Base-by-base conservation (phyloP, 2,888 invertebrate species). In the Xylocampa areola region DNA sequence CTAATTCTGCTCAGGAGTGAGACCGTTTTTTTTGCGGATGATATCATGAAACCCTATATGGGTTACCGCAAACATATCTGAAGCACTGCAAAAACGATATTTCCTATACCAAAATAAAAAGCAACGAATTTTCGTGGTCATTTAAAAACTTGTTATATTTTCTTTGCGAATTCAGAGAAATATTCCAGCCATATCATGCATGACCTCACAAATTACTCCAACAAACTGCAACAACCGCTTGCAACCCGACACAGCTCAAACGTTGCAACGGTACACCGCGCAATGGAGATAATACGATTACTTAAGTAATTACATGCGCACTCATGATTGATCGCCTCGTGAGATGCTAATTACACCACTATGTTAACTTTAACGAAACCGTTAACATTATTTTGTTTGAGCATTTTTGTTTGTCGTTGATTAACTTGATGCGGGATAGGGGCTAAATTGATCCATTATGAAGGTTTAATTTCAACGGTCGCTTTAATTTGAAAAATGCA, bases 221-320 rank as follows among this genome's bases (percentile, higher is more conserved):
- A 7, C n/a, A 10, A 21, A 41, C 10, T 7, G 11, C 10, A 30
- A 35, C 23, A 19, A 10, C 5, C 23, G 17, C 11, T 30, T 49
- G 55, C 48, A 74, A 74, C 13, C 45, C 62, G 54, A 68, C 60
- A 53, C 62, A 44, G 53, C 69, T 47, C 61, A 73, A 74, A 61
- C 52, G 55, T 37, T 66, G 77, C 69, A 73, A 72, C 61, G 63
- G 55, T 73, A 73, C 68, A 69, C 63, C 67, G 66, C 33, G 52
- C 48, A 66, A 58, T 52, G 37, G 36, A 53, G 49, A 67, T 64
- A 62, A 67, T 50, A 16, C 51, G 59, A 58, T 76, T 70, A 76
- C 57, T 72, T 49, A 62, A 60, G 44, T 54, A 76, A 69, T 74
- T 64, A 52, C 30, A 64, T 50, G 54, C 54, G 40, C 39, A n/a